Base-by-base conservation (phyloP, 2,113 vertebrate genomes). In the Halcyon malimbica region DNA sequence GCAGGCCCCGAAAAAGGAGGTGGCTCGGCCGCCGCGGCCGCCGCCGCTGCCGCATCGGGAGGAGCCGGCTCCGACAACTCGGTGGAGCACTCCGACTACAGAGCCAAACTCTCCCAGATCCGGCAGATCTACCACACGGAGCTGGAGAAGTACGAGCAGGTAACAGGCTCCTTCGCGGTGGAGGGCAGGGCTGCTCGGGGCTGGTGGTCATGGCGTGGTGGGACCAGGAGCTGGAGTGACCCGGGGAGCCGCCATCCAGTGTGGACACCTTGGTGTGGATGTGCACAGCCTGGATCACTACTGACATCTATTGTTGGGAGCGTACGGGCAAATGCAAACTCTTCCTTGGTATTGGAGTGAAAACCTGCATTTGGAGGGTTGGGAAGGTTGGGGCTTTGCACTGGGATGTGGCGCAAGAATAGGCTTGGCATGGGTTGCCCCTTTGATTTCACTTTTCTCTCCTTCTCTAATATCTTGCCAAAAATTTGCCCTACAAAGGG, bases 71-170 rank as follows among this genome's bases (percentile, higher is more conserved):
- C 99, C 0, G 99, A 99, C 95, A 99, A 99, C 97, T 99, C 99
- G 0, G 98, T 99, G 44, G 99, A 99, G 85, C 99, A 99, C 91
- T 99, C 99, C 0, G 99, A 99, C 89, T 99, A 99, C 98, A 98
- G 99, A 96, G 99, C 99, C 96, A 99, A 99, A 77, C 98, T 99
- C 56, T 98, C 99, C 39, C 99, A 99, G 98, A 99, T 99, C 98
- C 98, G 99, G 68, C 99, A 99, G 97, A 99, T 99, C 98, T 99
- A 99, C 98, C 99, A 99, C 98, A 99, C 99, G 0, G 99, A 99
- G 98, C 98, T 99, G 98, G 99, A 99, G 98, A 99, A 99, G 96
- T 99, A 99, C 8, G 99, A 99, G 93, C 99, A 99, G 99, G 99
- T 99, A 97, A 98, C 97, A 94, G 95, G 94, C 97, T 96, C 94